Evolutionary conservation across 2,113 vertebrate genomes (phyloP), one percentile per base, ranked within the genome.

Genomic region (Larimichthys crocea): DNA sequence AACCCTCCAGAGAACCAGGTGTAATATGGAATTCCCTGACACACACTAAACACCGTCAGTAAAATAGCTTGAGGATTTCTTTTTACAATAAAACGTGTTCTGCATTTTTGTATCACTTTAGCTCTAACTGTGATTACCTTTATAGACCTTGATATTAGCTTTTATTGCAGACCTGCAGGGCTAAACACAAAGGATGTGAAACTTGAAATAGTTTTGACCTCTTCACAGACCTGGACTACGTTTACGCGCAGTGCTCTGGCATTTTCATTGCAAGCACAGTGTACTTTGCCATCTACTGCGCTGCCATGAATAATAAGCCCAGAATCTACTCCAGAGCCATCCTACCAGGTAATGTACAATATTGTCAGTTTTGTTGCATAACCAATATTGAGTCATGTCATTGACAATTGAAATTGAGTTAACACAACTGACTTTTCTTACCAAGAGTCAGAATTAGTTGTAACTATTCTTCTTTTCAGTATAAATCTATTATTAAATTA

Each of bases 211-310:
- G 12, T 53, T 48, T 68, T 0, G 1, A 2, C 61, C 29, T 75
- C 49, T 76, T n/a, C 65, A 64, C 94, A 99, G 97, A 98, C 89
- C 91, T 97, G 48, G 97, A 99, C 88, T 99, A 98, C 24, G 93
- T 97, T n/a, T 95, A 95, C 82, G 96, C 96, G 10, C 95, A 97
- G 72, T 96, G 94, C 78, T 96, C 93, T 14, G 97, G 97, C 26
- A 97, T 97, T 87, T 97, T 98, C 88, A 79, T 97, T 44, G 93
- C 96, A 10, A 98, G 97, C 84, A 96, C 96, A 0, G 4, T 97
- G 48, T 98, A 97, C 87, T 99, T 99, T 84, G 74, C 96, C 61
- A 92, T 95, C 53, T 99, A 98, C 87, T 97, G 96, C 68, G 86
- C 92, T 40, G 83, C 82, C 69, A 97, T 94, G 94, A 97, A 94